These are phyloP conservation scores for Acipenser oxyrinchus DNA, from an alignment of 2,797 vertebrate genomes.

Conservation along the genomic window DNA sequence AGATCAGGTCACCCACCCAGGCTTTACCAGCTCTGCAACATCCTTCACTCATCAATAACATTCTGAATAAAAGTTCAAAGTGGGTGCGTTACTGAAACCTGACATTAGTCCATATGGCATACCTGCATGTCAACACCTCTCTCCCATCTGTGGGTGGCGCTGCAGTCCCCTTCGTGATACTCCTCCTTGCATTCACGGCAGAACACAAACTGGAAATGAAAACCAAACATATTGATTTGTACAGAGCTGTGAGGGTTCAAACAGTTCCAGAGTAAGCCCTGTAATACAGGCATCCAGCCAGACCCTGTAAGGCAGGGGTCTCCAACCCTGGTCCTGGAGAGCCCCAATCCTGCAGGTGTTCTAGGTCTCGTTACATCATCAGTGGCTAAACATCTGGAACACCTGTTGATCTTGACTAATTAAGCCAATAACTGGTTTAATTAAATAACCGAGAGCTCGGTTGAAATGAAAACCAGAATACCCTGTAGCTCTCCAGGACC, in stretches of 20 bases:
- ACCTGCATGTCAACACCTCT: background rate
- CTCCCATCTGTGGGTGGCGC: constrained; percentile 7
- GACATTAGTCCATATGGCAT: background rate
- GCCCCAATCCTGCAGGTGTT: background rate
- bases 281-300: too few relatives aligned
- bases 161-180: constrained; percentile 66
- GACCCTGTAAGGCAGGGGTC: too few relatives aligned
- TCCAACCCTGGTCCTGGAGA: background rate
- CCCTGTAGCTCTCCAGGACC: too few relatives aligned
- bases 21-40: too few relatives aligned
- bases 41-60: too few relatives aligned
- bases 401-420: too few relatives aligned
- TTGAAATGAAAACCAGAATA: too few relatives aligned
- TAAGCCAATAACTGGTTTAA: too few relatives aligned
- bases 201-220: constrained; percentile 54
- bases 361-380: background rate
- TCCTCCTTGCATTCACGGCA: constrained; percentile 72
- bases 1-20: too few relatives aligned
- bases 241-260: too few relatives aligned
- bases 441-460: too few relatives aligned
- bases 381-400: background rate
- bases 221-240: background rate
- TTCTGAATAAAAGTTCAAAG: too few relatives aligned
- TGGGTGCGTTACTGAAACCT: background rate
- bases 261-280: background rate